phyloP scores from a whole-genome alignment of 2,797 vertebrate genomes.

The Eulemur coronatus region DNA sequence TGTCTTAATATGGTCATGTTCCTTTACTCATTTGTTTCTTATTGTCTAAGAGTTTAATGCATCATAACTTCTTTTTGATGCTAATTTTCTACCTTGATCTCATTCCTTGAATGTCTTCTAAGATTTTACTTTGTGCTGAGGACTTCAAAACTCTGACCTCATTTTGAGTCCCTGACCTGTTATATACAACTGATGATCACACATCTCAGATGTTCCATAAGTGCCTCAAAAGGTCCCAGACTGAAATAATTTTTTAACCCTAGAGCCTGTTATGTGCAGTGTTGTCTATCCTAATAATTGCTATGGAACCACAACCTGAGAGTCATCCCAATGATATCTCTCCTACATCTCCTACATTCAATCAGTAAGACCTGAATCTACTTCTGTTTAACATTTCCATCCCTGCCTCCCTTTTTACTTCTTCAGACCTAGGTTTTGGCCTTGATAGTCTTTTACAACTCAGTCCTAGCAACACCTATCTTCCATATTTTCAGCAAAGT shows the following conservation, averaged over 20 bases:
- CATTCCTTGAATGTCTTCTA: background rate
- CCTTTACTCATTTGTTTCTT: background rate
- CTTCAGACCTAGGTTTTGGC: background rate
- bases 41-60: background rate
- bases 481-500: background rate
- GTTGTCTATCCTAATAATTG: background rate
- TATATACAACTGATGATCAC: background rate
- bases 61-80: background rate
- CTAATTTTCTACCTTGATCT: background rate
- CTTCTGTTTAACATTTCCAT: background rate
- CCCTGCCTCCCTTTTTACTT: background rate
- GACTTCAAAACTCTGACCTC: background rate
- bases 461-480: background rate
- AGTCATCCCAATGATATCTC: too few species aligned
- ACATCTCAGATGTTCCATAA: background rate
- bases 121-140: background rate
- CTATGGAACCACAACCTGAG: background rate
- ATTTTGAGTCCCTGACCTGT: background rate
- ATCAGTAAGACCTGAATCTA: background rate
- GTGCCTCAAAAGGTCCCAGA: background rate
- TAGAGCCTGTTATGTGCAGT: background rate
- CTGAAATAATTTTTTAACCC: background rate
- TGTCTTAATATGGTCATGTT: background rate
- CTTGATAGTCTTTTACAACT: background rate
- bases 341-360: background rate